Base-by-base conservation (phyloP, 1,140 invertebrate species). In the Drosophila miranda region DNA sequence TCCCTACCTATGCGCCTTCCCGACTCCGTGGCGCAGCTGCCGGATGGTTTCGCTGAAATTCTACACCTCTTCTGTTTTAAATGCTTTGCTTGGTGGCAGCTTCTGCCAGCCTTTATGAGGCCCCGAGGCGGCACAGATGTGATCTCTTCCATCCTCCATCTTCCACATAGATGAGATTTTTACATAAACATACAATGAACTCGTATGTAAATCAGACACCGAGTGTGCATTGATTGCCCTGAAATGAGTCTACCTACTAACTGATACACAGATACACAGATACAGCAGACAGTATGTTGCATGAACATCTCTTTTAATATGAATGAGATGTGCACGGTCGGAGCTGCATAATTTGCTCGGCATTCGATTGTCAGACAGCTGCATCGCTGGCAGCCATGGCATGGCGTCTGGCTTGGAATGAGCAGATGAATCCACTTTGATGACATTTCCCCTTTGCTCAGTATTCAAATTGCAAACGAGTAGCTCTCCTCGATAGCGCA, bases 61-160 rank as follows among this genome's bases (percentile, higher is more conserved):
- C 51, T 66, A 63, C 78, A 78, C 70, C 69, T 74, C 53, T 54
- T 78, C 78, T 66, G 60, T 78, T 66, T 69, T 53, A 51, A 66
- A 60, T 62, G 48, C 45, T 53, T 21, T 4, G 23, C 23, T 19
- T 19, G 44, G 26, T 50, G 54, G 19, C 57, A 69, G 55, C 59
- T 55, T 43, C 28, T 3, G 54, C 42, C 26, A 75, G 42, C 58
- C 68, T 59, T 76, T 55, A 76, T 69, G 57, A 55, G 61, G 19
- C 23, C 64, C 58, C 49, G 51, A 43, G 51, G 19, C 19, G 23
- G 57, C 73, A 51, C 68, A 77, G 62, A 61, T 81, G 68, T 68
- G 53, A 26, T 41, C 16, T 8, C 34, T 41, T 34, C 42, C 8
- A 34, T 14, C 19, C 2, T 19, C 19, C 19, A 42, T 14, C 19